Evolutionary conservation across 92 coral and sea anemone genomes (phyloP).

Genomic region (Epizoanthus scotinus): DNA sequence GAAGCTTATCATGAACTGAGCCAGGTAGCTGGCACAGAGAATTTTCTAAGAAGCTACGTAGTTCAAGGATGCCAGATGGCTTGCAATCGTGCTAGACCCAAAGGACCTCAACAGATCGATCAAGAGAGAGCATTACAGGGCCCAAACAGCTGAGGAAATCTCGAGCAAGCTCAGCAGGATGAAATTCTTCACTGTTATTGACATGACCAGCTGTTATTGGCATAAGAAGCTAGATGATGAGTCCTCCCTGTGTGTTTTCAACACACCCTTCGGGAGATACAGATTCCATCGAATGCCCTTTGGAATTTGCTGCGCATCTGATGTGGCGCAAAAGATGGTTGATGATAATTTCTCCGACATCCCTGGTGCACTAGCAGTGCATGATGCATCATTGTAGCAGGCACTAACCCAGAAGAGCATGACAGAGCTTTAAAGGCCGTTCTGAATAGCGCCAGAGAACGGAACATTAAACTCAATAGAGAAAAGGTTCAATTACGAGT

Average conservation of each 20-base stretch:
- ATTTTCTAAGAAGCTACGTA: too few relatives aligned
- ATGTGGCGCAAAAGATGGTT: constrained; percentile 44
- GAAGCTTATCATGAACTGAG: too few relatives aligned
- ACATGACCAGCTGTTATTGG: constrained; percentile 59
- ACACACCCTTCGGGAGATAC: constrained; percentile 36
- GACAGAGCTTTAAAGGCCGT: constrained; percentile 24
- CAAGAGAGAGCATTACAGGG: constrained; percentile 54
- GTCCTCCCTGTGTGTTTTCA: constrained; percentile 27
- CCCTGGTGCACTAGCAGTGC: constrained; percentile 34
- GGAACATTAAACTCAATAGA: constrained; percentile 42
- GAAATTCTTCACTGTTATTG: constrained; percentile 45
- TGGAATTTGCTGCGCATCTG: constrained; percentile 42
- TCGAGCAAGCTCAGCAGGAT: constrained; percentile 48
- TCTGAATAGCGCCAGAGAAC: constrained; percentile 36
- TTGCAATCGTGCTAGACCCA: too few relatives aligned
- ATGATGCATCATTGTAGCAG: constrained; percentile 44
- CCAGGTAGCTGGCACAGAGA: too few relatives aligned
- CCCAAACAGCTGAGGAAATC: constrained; percentile 56
- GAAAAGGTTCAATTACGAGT: constrained; percentile 31
- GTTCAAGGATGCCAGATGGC: too few relatives aligned
- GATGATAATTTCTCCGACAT: constrained; percentile 42
- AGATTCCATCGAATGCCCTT: constrained; percentile 40
- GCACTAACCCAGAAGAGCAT: constrained; percentile 33
- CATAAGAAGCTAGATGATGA: constrained; percentile 53
- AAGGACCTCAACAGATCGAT: constrained; percentile 49